phyloP scores from a whole-genome alignment of 2,113 vertebrate genomes.

The Tamias sibiricus region DNA sequence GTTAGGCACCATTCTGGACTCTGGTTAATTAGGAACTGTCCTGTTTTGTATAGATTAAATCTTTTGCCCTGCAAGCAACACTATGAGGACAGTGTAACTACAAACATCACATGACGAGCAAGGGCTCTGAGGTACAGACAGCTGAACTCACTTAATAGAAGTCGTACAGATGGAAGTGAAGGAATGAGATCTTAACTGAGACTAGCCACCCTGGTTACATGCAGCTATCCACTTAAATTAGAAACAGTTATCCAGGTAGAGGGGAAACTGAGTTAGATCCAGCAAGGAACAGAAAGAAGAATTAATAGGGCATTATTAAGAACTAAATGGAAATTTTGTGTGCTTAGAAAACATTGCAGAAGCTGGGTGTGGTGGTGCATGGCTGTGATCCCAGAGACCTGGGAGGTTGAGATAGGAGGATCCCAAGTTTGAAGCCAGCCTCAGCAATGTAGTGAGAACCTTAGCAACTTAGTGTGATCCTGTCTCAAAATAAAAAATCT shows the following conservation, averaged over 20 bases:
- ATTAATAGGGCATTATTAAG: background rate
- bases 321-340: background rate
- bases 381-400: too few species aligned
- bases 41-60: background rate
- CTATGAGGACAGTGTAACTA: background rate
- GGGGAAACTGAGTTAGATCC: background rate
- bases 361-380: too few species aligned
- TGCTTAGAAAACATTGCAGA: background rate
- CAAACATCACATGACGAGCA: background rate
- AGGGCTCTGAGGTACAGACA: background rate
- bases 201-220: fast-evolving
- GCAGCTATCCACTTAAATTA: background rate
- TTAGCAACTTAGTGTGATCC: too few species aligned
- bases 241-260: background rate
- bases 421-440: too few species aligned
- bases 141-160: background rate
- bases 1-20: background rate
- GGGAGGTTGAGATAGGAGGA: too few species aligned
- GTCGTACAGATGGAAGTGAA: background rate
- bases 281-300: background rate
- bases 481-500: too few species aligned
- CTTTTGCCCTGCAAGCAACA: background rate
- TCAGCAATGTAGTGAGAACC: too few species aligned
- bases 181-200: background rate
- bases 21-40: background rate